Evolutionary conservation across 2,113 vertebrate species (phyloP), one percentile per base, ranked within the genome.

Genomic region (Gymnorhina tibicen): DNA sequence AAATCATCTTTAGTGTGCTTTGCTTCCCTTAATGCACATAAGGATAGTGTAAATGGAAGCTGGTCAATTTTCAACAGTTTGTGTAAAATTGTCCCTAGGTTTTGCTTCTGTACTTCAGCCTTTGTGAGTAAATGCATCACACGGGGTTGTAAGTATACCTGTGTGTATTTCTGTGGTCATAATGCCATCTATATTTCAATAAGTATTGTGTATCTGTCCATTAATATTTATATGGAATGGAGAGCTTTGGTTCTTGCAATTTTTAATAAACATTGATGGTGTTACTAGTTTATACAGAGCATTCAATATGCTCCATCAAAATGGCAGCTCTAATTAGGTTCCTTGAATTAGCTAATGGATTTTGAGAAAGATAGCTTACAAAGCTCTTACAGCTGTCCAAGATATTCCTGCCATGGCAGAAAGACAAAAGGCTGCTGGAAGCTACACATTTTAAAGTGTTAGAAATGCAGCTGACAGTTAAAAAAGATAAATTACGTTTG

Each of bases 241-340:
- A 97, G 94, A 95, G 97, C 97, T 97, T 98, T 95, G 93, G 97
- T 98, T 97, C 97, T 97, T 97, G 95, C 95, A 96, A 98, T 98
- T 98, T 98, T 98, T 99, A 99, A 99, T 99, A 99, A 99, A 99
- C 99, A 99, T 99, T 99, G 98, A 99, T 99, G 98, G 98, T 98
- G 98, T 99, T 99, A 98, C 98, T 98, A 98, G 98, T 99, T 98
- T 98, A 97, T 98, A 98, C 97, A 96, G 97, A 97, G 97, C 95
- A 97, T 98, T 98, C 98, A 95, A 92, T 98, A 96, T 96, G 97
- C 98, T 99, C 98, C 98, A 99, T 99, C 99, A 99, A 98, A 99
- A 99, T 99, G 98, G 98, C 99, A 99, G 98, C 97, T 97, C 98
- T 99, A 99, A 99, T 99, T 99, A 99, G 98, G 98, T 98, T 98